A percentile compares a stretch with the other conserved stretches of the same genome.
Evolutionary conservation across 2,113 vertebrate species (phyloP).

Genomic region (Psophia crepitans): DNA sequence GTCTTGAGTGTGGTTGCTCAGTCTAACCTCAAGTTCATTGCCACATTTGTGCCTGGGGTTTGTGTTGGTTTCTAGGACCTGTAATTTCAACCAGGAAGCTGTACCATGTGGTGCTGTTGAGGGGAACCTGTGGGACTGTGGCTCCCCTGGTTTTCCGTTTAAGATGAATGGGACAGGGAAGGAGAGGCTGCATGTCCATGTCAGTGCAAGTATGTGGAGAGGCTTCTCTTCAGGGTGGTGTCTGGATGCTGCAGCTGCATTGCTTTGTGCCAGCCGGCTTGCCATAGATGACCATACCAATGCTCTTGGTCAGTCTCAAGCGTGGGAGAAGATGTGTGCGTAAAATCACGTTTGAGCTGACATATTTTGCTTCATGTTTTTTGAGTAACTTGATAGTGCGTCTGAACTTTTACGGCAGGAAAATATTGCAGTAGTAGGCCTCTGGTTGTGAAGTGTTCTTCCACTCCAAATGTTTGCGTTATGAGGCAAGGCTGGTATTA

Average conservation of each 20-base stretch:
- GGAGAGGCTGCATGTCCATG: rapidly evolving
- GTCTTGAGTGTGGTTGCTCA: background rate
- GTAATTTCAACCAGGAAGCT: rapidly evolving
- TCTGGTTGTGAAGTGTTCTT: background rate
- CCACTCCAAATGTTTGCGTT: background rate
- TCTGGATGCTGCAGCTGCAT: background rate
- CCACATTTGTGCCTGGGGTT: background rate
- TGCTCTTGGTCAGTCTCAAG: background rate
- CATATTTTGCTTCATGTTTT: background rate
- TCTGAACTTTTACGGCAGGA: background rate
- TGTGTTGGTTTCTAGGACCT: background rate
- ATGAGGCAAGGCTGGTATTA: background rate
- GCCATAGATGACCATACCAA: rapidly evolving
- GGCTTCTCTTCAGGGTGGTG: background rate
- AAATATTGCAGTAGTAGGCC: background rate
- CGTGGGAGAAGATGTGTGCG: rapidly evolving
- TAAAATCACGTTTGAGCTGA: background rate
- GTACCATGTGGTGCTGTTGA: background rate
- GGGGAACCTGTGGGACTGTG: background rate
- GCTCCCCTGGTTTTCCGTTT: background rate
- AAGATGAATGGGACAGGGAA: background rate
- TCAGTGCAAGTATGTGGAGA: rapidly evolving
- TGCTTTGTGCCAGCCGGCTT: background rate
- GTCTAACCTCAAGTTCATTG: background rate
- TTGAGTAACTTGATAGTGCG: background rate